Base-by-base conservation (phyloP, 2,113 vertebrate species). In the Smithornis capensis region DNA sequence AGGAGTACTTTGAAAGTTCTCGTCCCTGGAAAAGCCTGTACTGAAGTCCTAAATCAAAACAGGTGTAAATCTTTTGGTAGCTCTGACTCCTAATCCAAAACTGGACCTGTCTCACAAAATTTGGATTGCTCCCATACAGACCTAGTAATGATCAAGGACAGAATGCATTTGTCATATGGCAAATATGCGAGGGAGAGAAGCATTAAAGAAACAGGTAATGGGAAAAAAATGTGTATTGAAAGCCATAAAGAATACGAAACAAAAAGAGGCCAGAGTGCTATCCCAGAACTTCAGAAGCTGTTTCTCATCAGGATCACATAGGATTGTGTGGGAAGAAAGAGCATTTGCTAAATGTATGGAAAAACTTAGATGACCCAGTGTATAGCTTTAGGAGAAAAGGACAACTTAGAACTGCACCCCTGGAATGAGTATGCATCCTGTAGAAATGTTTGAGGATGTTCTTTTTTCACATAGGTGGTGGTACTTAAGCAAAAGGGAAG, bases 171-270 rank as follows among this genome's bases (percentile, higher is more conserved):
- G 29, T 94, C 94, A 91, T 84, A 50, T 2, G 52, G 76, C 70
- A 93, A 93, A 77, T 86, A 92, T 59, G 68, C 0, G 0, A 86
- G 64, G 50, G 79, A 77, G 35, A 68, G 52, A 93, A 86, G 52
- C 60, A 67, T 86, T 77, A 81, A 86, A 86, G 89, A 93, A 83
- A 38, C 24, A 90, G 79, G 75, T 92, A 90, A 90, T 77, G 83
- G 83, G 57, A 92, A 94, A 91, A 77, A 77, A 10, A 7, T 55
- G n/a, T 77, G 9, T 75, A 35, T 81, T 94, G 73, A 86, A 93
- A 88, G 27, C 38, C 71, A 55, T 80, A 69, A 88, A 86, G 55
- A 94, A 83, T 81, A 86, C 1, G 5, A 86, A 93, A 83, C 45
- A 86, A 91, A 77, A 89, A 73, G 71, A 92, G 50, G 47, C 45